phyloP scores from a whole-genome alignment of 2,113 vertebrate genomes.

The Hucho hucho region DNA sequence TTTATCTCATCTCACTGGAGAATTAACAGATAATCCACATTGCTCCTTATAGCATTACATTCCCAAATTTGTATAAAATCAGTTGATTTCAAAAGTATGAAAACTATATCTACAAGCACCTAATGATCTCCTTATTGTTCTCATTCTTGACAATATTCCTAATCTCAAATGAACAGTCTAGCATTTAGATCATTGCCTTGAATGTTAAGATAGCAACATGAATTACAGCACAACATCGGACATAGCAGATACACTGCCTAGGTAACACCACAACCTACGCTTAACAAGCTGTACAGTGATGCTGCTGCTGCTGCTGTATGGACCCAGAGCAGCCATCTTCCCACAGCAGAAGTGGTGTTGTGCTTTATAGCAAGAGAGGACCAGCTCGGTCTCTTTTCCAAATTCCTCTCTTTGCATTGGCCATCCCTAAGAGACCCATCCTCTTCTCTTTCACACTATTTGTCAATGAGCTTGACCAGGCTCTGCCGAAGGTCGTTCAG shows the following conservation, averaged over 20 bases:
- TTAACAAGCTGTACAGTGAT: conserved; percentile 8
- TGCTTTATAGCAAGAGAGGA: conserved; percentile 36
- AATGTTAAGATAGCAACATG: conserved; percentile 50
- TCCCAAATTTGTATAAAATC: conserved; percentile 33
- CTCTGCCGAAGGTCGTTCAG: conserved; percentile 90
- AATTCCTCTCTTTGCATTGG: background rate
- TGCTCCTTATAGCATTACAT: conserved; percentile 38
- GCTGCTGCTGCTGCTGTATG: conserved; percentile 23
- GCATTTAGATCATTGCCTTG: conserved; percentile 60
- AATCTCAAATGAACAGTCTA: conserved; percentile 22
- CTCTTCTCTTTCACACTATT: conserved; percentile 47
- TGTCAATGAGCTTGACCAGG: conserved; percentile 87
- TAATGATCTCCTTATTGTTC: conserved; percentile 24
- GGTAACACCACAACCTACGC: conserved; percentile 17
- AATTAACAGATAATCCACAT: conserved; percentile 29
- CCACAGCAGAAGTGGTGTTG: conserved; percentile 31
- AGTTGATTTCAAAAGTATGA: conserved; percentile 26
- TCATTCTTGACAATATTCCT: background rate
- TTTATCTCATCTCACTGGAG: conserved; percentile 3
- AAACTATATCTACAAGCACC: conserved; percentile 53
- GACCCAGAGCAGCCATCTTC: conserved; percentile 10
- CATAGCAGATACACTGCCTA: conserved; percentile 28
- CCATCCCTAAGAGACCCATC: background rate
- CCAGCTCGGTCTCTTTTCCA: background rate
- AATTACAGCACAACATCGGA: conserved; percentile 38